phyloP scores from a whole-genome alignment of 2,113 vertebrate species.

The Fregata magnificens region DNA sequence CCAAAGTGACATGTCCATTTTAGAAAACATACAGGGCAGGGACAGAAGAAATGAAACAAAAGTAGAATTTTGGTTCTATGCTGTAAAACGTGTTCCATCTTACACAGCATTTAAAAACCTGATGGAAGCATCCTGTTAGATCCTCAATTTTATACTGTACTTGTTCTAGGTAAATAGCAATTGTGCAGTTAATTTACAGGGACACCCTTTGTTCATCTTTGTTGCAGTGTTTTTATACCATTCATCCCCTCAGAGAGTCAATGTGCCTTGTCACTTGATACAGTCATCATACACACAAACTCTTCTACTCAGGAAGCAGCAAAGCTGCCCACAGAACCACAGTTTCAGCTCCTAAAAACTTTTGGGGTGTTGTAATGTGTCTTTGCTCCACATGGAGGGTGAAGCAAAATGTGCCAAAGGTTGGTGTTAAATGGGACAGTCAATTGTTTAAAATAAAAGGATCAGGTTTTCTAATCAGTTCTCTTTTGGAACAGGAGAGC shows the following conservation, averaged over 20 bases:
- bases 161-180: neutral
- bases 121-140: neutral
- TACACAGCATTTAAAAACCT: neutral
- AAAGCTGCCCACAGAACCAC: neutral
- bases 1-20: constrained; percentile 26
- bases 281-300: neutral
- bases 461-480: neutral
- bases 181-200: neutral
- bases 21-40: neutral
- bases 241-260: neutral
- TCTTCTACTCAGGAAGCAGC: neutral
- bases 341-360: neutral
- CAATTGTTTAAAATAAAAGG: neutral
- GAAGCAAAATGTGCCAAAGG: neutral
- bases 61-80: neutral
- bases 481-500: neutral
- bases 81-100: neutral
- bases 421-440: neutral
- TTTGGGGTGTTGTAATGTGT: neutral
- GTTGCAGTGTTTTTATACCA: neutral
- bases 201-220: neutral
- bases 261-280: neutral
- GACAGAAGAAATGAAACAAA: neutral
- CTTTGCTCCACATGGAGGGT: neutral
- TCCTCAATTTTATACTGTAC: neutral